Evolutionary conservation across 1,140 invertebrate genomes (phyloP).

Genomic region (Tetraneura akinire): DNA sequence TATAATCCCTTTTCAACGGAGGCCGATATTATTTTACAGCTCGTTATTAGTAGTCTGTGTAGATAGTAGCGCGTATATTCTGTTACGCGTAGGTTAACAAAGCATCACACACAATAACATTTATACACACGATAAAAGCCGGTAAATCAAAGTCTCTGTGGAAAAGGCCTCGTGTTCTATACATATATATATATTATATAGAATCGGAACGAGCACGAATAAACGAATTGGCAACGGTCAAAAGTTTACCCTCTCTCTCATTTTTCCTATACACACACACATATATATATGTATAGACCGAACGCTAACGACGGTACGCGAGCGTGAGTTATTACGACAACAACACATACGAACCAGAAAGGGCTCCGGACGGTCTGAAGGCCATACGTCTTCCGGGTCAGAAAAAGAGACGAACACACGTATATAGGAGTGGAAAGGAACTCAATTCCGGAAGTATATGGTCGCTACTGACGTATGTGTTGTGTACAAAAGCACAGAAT

Average conservation of each 20-base stretch:
- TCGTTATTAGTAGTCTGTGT: neutral
- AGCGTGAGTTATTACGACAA: slow-evolving; percentile 25
- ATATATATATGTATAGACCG: no score
- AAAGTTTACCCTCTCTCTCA: neutral
- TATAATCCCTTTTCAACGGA: slow-evolving; percentile 9
- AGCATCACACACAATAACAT: no score
- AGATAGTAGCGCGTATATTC: neutral
- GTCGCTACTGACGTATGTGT: neutral
- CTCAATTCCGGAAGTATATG: slow-evolving; percentile 12
- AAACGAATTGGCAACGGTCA: slow-evolving; percentile 44
- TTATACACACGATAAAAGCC: neutral
- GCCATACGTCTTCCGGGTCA: slow-evolving; percentile 34
- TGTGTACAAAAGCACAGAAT: slow-evolving; percentile 17
- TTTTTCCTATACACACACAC: neutral
- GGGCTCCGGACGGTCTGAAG: slow-evolving; percentile 31
- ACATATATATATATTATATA: neutral
- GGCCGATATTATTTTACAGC: slow-evolving; percentile 6
- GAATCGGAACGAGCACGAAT: neutral
- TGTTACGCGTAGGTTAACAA: slow-evolving; percentile 7
- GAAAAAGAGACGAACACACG: slow-evolving; percentile 12
- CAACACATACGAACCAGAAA: neutral
- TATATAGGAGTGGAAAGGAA: neutral
- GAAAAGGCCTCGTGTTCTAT: neutral
- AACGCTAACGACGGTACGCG: neutral
- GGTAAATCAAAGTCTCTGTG: slow-evolving; percentile 19